Conservation (phyloP, 2,113 vertebrate genomes). For the Thalassarche chlororhynchos region DNA sequence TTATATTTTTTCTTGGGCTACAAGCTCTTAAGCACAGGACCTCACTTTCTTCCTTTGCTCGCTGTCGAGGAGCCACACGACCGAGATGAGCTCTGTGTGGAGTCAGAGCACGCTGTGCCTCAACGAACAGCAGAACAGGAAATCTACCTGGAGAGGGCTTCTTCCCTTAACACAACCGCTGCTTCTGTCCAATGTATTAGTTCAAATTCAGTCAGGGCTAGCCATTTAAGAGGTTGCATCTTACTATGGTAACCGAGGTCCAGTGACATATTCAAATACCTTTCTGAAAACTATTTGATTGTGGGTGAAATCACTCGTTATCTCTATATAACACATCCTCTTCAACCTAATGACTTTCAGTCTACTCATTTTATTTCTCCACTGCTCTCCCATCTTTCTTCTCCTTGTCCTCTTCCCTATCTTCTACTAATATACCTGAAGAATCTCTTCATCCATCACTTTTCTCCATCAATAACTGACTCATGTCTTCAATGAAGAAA, state of each 20-base stretch:
- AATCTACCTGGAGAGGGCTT: neutral
- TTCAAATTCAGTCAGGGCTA: neutral
- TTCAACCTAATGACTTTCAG: neutral
- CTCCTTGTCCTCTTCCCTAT: neutral
- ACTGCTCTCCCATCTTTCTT: neutral
- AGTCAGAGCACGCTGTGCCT: neutral
- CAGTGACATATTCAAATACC: neutral
- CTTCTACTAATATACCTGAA: neutral
- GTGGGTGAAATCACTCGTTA: neutral
- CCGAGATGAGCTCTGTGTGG: neutral
- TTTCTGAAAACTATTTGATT: neutral
- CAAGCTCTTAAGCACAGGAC: neutral
- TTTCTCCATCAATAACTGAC: neutral
- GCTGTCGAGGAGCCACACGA: fast-evolving
- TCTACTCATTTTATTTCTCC: neutral
- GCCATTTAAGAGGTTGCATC: neutral
- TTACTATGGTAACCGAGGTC: neutral
- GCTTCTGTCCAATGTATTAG: neutral
- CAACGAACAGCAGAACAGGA: neutral
- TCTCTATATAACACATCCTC: neutral
- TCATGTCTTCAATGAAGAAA: neutral
- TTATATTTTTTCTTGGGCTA: neutral
- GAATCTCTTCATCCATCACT: neutral
- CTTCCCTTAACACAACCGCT: neutral
- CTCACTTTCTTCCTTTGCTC: neutral